Base-by-base conservation (phyloP, 2,888 invertebrate genomes). In the Brachylomia viminalis region DNA sequence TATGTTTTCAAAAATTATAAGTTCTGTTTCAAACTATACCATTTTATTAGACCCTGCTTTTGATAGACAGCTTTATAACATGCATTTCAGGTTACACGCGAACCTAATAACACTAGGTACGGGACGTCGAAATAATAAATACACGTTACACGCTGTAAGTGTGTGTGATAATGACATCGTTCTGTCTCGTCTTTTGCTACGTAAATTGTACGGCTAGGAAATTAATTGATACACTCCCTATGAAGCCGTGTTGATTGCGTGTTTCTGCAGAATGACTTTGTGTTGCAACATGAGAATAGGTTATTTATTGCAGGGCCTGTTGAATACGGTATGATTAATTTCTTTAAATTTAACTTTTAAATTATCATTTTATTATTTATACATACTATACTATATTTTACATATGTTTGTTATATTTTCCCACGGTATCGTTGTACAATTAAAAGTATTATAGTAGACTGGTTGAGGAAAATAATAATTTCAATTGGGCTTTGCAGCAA, bases 81-180 rank as follows among this genome's bases (percentile, higher is more conserved):
- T 62, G n/a, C 20, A n/a, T 47, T 47, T 42, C 17, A 42, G 20
- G 8, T 23, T 10, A 71, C 27, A 62, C 56, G 54, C 15, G 4
- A 42, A 15, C 20, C 13, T 38, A 67, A 82, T 58, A 62, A 58
- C n/a, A 62, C 30, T 20, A n/a, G n/a, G n/a, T n/a, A 15, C 8
- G 30, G n/a, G 23, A 27, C 20, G 62, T 64, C 30, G 56, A 33
- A 33, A 65, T 62, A 66, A 23, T 71, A 65, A 72, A 64, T 6
- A 70, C 23, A 65, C 15, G 38, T 30, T 27, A 45, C 23, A 47
- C 17, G 38, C 45, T 56, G 15, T 68, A 52, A 64, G 27, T 72
- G 42, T 47, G 64, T 52, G 17, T 52, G 27, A 30, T 65, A 78
- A 77, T 64, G 52, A 61, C 52, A 42, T 67, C 13, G 30, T 10